Percentiles rank a stretch among this genome's conserved stretches.
Conservation (phyloP, 2,113 vertebrate species). For the Narcine bancroftii region DNA sequence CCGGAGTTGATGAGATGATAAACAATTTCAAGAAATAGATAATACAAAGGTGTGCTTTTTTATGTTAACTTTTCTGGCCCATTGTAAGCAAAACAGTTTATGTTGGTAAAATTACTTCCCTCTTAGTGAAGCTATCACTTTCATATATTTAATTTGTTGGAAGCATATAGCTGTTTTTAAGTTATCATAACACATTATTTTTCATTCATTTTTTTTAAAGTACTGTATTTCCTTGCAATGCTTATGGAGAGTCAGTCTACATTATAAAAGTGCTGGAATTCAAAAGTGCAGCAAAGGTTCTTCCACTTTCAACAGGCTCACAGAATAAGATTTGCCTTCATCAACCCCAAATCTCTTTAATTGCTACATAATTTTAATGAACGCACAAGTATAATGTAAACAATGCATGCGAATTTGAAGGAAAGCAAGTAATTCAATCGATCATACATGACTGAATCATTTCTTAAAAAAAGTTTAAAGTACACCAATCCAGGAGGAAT, state of each 20-base stretch:
- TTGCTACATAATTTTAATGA: background rate
- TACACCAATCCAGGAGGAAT: background rate
- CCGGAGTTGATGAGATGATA: background rate
- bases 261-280: background rate
- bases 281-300: background rate
- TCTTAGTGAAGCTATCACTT: background rate
- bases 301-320: background rate
- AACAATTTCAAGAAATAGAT: slow-evolving; percentile 1
- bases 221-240: background rate
- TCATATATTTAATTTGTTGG: too few relatives aligned
- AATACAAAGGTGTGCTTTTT: background rate
- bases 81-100: background rate
- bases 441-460: background rate
- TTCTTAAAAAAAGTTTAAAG: background rate
- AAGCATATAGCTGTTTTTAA: background rate
- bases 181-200: background rate
- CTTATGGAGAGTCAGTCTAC: background rate
- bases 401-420: background rate
- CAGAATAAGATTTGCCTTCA: background rate
- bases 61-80: background rate
- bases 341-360: background rate
- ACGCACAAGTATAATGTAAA: background rate
- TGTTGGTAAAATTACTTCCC: background rate
- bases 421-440: background rate
- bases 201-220: background rate